Percentiles rank a stretch among this genome's conserved stretches.
Conservation (phyloP, 2,113 vertebrate species). For the Hymenochirus boettgeri region DNA sequence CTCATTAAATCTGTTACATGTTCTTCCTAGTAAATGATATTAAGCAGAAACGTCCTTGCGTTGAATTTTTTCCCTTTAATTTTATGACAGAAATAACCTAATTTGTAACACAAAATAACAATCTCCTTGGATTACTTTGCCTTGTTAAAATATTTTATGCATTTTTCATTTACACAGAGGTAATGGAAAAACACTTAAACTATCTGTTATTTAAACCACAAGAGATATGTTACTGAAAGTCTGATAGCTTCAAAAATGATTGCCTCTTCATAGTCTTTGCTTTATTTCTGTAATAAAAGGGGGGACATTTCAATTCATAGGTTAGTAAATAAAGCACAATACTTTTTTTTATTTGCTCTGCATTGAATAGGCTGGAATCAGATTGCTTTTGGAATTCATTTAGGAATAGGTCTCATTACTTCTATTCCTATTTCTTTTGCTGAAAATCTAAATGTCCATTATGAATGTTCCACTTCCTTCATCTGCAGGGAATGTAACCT, state of each 20-base stretch:
- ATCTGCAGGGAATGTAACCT: slow-evolving; percentile 51
- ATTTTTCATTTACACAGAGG: slow-evolving; percentile 79
- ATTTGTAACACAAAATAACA: slow-evolving; percentile 83
- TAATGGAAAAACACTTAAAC: slow-evolving; percentile 84
- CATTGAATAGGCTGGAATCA: slow-evolving; percentile 63
- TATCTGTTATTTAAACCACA: slow-evolving; percentile 90
- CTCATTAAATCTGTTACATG: slow-evolving; percentile 81
- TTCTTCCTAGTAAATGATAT: slow-evolving; percentile 78
- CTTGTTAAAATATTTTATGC: slow-evolving; percentile 84
- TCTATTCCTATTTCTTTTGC: slow-evolving; percentile 52
- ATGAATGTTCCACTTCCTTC: slow-evolving; percentile 47
- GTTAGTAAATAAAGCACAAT: slow-evolving; percentile 84
- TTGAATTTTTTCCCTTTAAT: slow-evolving; percentile 74
- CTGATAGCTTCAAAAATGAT: slow-evolving; percentile 86
- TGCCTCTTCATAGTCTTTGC: slow-evolving; percentile 87
- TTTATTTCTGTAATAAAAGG: slow-evolving; percentile 90
- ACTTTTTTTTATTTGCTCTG: slow-evolving; percentile 68
- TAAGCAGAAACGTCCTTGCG: slow-evolving; percentile 75
- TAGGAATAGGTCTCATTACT: slow-evolving; percentile 60
- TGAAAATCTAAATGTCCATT: slow-evolving; percentile 51
- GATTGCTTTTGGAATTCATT: slow-evolving; percentile 69
- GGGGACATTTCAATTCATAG: slow-evolving; percentile 87
- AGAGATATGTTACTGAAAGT: slow-evolving; percentile 80
- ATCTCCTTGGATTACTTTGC: slow-evolving; percentile 77
- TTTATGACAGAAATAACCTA: slow-evolving; percentile 83